Evolutionary conservation across 1,140 invertebrate genomes (phyloP).

Genomic region (Planococcus citri): DNA sequence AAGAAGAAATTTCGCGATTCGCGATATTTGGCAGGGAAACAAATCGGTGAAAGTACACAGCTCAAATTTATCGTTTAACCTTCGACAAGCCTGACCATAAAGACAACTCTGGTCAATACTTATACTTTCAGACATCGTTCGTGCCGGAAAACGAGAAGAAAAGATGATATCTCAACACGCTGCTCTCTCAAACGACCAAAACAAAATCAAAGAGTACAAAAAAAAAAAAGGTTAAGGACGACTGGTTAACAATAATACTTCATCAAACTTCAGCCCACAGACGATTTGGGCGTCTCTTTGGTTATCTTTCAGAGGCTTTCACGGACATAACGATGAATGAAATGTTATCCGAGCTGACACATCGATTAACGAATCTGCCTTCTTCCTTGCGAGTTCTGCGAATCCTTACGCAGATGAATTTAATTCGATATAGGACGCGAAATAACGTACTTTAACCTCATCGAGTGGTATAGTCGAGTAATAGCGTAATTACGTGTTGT

Average conservation of each 20-base stretch:
- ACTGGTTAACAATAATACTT: not conserved
- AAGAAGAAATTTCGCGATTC: too few relatives aligned
- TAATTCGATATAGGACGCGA: too few relatives aligned
- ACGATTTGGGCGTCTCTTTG: not conserved
- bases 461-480: too few relatives aligned
- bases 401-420: too few relatives aligned
- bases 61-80: not conserved
- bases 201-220: not conserved
- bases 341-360: too few relatives aligned
- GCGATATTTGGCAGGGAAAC: too few relatives aligned
- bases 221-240: slow-evolving; percentile 7
- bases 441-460: too few relatives aligned
- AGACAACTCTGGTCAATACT: not conserved
- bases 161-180: not conserved
- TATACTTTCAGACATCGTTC: not conserved
- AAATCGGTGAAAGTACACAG: not conserved
- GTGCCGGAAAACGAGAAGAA: not conserved
- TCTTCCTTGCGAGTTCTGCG: too few relatives aligned
- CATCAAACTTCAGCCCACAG: not conserved
- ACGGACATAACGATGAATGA: not conserved
- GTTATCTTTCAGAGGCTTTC: not conserved
- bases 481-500: too few relatives aligned
- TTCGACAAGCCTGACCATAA: not conserved
- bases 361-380: too few relatives aligned
- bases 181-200: not conserved